Conservation (phyloP, 2,797 vertebrate genomes). For the Poeciliopsis infans region DNA sequence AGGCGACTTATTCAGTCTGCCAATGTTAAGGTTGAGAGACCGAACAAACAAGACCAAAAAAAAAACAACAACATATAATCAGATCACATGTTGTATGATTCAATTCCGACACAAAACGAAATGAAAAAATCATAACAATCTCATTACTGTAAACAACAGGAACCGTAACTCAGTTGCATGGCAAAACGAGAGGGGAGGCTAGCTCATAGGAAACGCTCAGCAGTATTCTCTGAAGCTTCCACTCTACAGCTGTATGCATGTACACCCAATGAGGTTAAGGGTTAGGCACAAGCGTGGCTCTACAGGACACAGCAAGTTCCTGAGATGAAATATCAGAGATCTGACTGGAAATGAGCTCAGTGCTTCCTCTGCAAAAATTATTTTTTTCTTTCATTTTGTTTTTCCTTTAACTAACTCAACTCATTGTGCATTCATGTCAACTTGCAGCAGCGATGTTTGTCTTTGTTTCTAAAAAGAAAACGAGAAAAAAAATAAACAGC, state of each 20-base stretch:
- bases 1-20: conserved; percentile 42
- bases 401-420: conserved; percentile 23
- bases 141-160: not conserved
- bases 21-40: conserved; percentile 35
- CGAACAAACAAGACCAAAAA: conserved; percentile 14
- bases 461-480: conserved; percentile 9
- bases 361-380: conserved; percentile 60
- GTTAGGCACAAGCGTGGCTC: conserved; percentile 61
- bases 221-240: conserved; percentile 66
- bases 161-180: conserved; percentile 25
- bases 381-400: conserved; percentile 42
- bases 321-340: conserved; percentile 51
- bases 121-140: conserved; percentile 11
- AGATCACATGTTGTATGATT: not conserved
- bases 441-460: conserved; percentile 29
- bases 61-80: not conserved
- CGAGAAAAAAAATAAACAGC: not conserved
- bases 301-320: conserved; percentile 72
- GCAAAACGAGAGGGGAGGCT: conserved; percentile 48
- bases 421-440: conserved; percentile 53
- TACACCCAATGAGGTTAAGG: conserved; percentile 60
- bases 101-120: not conserved
- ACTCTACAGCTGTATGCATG: conserved; percentile 61
- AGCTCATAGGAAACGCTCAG: conserved; percentile 73
- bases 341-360: conserved; percentile 72